phyloP scores from a whole-genome alignment of 92 coral and sea anemone genomes.

The Chrysogorgia sp. region DNA sequence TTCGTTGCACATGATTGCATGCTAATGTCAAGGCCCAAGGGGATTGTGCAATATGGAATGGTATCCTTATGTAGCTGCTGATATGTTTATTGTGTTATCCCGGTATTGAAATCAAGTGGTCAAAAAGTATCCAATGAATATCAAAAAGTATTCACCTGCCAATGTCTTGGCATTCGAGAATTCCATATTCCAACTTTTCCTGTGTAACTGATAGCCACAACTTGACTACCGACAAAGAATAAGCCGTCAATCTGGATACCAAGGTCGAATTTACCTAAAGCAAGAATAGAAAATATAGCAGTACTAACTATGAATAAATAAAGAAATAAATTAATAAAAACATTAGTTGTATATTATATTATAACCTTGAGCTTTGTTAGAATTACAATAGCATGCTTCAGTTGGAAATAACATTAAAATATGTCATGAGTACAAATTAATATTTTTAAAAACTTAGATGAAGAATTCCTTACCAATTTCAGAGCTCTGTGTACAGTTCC shows the following conservation, averaged over 20 bases:
- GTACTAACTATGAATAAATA: neutral
- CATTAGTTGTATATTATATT: neutral
- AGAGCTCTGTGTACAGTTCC: conserved; percentile 86
- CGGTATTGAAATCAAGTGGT: neutral
- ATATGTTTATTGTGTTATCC: no score
- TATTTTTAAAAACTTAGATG: no score
- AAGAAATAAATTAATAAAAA: neutral
- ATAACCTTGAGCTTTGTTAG: neutral
- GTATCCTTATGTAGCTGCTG: no score
- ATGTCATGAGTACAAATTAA: no score
- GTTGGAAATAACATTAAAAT: no score
- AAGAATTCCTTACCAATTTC: conserved; percentile 81
- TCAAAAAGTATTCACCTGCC: conserved; percentile 72
- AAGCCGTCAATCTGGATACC: conserved; percentile 86
- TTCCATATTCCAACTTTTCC: conserved; percentile 99
- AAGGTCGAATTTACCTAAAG: conserved; percentile 87
- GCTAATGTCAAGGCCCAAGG: neutral
- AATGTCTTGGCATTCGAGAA: conserved; percentile 89
- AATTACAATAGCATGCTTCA: neutral
- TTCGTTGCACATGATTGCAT: neutral
- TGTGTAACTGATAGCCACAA: conserved; percentile 94
- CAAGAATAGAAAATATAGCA: neutral
- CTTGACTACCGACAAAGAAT: conserved; percentile 93
- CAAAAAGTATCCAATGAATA: neutral
- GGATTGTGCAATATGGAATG: no score